These are phyloP conservation scores for Wiebesia pumilae DNA, from an alignment of 1,140 invertebrate species.

Conservation along the genomic window DNA sequence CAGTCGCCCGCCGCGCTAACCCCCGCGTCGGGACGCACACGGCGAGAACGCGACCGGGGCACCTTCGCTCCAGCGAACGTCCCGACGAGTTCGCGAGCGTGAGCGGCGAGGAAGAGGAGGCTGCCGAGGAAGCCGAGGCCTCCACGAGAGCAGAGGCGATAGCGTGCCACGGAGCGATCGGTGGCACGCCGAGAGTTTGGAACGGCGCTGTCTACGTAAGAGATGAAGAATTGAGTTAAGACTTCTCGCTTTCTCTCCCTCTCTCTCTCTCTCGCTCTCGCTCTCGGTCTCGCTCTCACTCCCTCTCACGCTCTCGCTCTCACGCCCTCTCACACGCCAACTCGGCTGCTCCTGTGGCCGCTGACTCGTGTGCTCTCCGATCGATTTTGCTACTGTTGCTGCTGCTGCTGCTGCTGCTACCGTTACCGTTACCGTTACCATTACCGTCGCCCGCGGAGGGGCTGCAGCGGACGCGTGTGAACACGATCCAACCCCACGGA, in stretches of 20 bases:
- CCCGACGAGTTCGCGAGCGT: neutral
- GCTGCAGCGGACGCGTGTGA: neutral
- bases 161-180: neutral
- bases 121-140: neutral
- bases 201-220: neutral
- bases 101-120: neutral
- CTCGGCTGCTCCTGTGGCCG: neutral
- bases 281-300: neutral
- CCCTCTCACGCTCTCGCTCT: neutral
- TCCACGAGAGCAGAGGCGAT: neutral
- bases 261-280: neutral
- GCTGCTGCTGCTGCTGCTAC: too few relatives aligned
- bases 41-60: neutral
- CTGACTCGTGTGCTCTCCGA: neutral
- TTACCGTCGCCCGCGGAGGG: neutral
- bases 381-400: constrained; percentile 37
- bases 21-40: neutral
- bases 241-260: neutral
- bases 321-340: neutral
- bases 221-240: constrained; percentile 44
- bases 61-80: neutral
- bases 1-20: constrained; percentile 4
- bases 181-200: neutral
- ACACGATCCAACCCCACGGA: neutral
- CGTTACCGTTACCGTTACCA: neutral